These are phyloP conservation scores for Paradisaea rubra DNA, from an alignment of 2,113 vertebrate species.

Conservation along the genomic window DNA sequence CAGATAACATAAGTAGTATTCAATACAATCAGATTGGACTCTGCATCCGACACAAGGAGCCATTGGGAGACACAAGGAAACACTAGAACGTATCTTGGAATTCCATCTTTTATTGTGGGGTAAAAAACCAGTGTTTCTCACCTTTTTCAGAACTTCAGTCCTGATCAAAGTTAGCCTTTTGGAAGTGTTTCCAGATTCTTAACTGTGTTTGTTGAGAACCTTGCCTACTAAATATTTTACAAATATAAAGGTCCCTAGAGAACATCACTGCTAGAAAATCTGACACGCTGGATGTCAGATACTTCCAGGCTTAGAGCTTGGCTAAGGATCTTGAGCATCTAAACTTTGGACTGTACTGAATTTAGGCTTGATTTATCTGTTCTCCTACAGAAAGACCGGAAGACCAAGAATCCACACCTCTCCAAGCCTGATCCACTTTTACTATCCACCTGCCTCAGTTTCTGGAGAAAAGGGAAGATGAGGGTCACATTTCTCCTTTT, in stretches of 20 bases:
- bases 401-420: not conserved
- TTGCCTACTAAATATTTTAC: not conserved
- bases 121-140: not conserved
- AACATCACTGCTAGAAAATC: not conserved
- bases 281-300: not conserved
- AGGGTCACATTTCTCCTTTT: not conserved
- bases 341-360: not conserved
- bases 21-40: not conserved
- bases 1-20: slow-evolving; percentile 5
- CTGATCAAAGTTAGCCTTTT: not conserved
- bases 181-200: not conserved
- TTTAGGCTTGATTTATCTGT: not conserved
- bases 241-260: not conserved
- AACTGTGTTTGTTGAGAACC: not conserved
- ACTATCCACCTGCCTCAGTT: not conserved
- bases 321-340: not conserved
- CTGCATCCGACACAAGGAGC: not conserved
- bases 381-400: not conserved
- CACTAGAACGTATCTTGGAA: not conserved
- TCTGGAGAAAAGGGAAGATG: not conserved
- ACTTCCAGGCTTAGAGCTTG: not conserved
- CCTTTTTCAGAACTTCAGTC: not conserved
- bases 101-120: not conserved
- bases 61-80: not conserved
- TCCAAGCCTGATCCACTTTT: not conserved